phyloP scores from a whole-genome alignment of 2,888 invertebrate genomes.

The Craniophora ligustri region DNA sequence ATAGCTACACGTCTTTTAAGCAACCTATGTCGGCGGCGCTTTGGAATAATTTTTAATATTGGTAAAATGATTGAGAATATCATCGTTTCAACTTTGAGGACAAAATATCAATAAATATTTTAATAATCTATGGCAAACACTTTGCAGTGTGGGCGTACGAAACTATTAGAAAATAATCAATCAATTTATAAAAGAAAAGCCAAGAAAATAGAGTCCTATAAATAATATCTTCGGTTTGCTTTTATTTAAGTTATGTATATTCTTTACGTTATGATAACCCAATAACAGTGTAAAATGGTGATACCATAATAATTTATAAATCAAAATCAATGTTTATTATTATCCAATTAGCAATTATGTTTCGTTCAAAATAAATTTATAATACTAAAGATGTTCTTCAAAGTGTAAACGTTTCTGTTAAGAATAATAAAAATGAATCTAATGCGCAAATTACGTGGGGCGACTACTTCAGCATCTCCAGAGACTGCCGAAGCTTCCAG shows the following conservation, averaged over 20 bases:
- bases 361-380: slow-evolving; percentile 34
- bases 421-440: slow-evolving; percentile 92
- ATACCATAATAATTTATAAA: slow-evolving; percentile 23
- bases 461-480: slow-evolving; percentile 79
- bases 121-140: slow-evolving; percentile 43
- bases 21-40: too few relatives aligned
- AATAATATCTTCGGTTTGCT: slow-evolving; percentile 25
- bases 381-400: slow-evolving; percentile 38
- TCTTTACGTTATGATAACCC: slow-evolving; percentile 2
- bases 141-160: slow-evolving; percentile 58
- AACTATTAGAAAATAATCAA: slow-evolving; percentile 51
- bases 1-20: too few relatives aligned
- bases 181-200: slow-evolving; percentile 50
- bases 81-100: not conserved
- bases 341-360: slow-evolving; percentile 46
- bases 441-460: slow-evolving; percentile 95
- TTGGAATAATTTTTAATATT: too few relatives aligned
- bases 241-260: slow-evolving; percentile 27
- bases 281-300: slow-evolving; percentile 36
- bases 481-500: slow-evolving; percentile 89
- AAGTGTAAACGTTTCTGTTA: slow-evolving; percentile 27
- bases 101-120: not conserved
- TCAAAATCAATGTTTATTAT: slow-evolving; percentile 52
- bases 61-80: slow-evolving; percentile 2
- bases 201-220: slow-evolving; percentile 28